Conservation (phyloP, 2,888 invertebrate species). For the Phasia obesa region DNA sequence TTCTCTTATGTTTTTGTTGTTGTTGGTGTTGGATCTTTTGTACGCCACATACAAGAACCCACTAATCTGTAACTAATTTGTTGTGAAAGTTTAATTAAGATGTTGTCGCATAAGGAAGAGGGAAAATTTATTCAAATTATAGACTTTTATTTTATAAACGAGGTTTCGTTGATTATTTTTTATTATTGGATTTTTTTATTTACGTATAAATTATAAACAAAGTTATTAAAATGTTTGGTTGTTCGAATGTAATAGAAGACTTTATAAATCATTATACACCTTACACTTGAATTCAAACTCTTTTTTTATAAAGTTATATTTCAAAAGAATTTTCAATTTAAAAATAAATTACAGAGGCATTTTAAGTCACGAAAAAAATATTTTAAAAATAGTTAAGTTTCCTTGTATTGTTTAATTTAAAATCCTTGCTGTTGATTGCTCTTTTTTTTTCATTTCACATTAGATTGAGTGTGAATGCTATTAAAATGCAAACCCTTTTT, state of each 20-base stretch:
- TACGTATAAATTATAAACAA: constrained; percentile 21
- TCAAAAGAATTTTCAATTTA: background rate
- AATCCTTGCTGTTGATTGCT: constrained; percentile 28
- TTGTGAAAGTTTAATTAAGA: constrained; percentile 73
- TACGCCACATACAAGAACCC: constrained; percentile 66
- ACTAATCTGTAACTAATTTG: constrained; percentile 78
- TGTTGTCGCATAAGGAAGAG: constrained; percentile 52
- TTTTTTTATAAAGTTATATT: background rate
- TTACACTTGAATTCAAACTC: background rate
- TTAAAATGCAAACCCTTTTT: constrained; percentile 59
- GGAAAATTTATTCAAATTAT: constrained; percentile 67
- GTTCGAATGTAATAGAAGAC: background rate
- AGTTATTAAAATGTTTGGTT: background rate
- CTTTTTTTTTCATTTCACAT: constrained; percentile 66
- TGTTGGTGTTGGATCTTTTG: constrained; percentile 10
- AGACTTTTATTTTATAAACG: constrained; percentile 34
- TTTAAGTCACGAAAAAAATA: background rate
- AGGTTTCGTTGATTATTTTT: background rate
- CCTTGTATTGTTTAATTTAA: constrained; percentile 1
- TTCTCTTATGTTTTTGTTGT: constrained; percentile 25
- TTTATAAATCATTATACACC: background rate
- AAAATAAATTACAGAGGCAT: background rate
- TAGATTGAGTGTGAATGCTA: constrained; percentile 65
- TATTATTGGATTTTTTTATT: background rate
- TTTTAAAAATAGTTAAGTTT: background rate